Evolutionary conservation across 2,888 invertebrate species (phyloP).

Genomic region (Nephrotoma appendiculata): DNA sequence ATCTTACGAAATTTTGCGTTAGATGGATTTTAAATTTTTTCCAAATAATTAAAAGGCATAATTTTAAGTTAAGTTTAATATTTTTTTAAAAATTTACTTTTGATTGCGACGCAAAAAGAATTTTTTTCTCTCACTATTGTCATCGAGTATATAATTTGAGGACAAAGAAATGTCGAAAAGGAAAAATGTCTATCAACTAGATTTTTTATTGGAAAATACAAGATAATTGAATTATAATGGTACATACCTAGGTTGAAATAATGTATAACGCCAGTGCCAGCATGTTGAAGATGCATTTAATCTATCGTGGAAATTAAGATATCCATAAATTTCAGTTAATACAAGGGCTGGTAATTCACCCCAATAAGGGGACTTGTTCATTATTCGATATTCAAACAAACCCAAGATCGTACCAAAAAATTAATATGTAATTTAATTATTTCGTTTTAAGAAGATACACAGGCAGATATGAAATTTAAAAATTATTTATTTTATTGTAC

Average conservation of each 20-base stretch:
- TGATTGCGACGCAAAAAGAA: not conserved
- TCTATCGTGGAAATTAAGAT: conserved; percentile 33
- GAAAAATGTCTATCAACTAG: not conserved
- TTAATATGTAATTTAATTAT: not conserved
- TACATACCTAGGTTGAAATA: conserved; percentile 32
- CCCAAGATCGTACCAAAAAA: not conserved
- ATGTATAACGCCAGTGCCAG: conserved; percentile 38
- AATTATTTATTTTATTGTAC: not conserved
- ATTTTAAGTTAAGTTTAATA: not conserved
- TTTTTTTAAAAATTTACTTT: not conserved
- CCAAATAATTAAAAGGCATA: not conserved
- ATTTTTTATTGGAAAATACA: not conserved
- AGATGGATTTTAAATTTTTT: not conserved
- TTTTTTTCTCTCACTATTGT: not conserved
- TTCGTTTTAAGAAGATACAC: not conserved
- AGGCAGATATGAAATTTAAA: not conserved
- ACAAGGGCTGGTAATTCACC: conserved; percentile 29
- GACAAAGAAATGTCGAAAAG: not conserved
- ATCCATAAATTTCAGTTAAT: conserved; percentile 35
- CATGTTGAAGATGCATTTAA: conserved; percentile 38
- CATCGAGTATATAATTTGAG: not conserved
- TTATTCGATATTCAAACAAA: conserved; percentile 3
- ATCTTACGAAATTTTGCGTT: not conserved
- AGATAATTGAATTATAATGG: not conserved
- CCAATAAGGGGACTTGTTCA: conserved; percentile 23